A percentile compares a stretch with the other conserved stretches of the same genome.
These are phyloP conservation scores for Premnoplex brunnescens DNA, from an alignment of 2,797 vertebrate genomes.

Conservation along the genomic window DNA sequence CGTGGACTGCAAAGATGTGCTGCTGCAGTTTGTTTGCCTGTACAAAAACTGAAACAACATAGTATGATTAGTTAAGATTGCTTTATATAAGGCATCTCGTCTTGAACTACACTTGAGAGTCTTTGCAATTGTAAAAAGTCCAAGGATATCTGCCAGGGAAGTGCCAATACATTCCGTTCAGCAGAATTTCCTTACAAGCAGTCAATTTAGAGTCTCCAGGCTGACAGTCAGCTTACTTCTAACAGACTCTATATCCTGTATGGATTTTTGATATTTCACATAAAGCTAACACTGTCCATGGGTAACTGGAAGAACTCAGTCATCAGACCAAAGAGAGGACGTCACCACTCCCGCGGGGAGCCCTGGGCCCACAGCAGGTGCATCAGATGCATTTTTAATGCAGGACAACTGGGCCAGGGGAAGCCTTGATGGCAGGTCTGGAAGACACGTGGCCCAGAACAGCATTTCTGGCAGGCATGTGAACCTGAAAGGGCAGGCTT, in stretches of 20 bases:
- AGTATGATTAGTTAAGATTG: not conserved
- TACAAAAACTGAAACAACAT: slow-evolving; percentile 85
- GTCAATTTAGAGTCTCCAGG: slow-evolving; percentile 86
- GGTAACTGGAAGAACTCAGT: slow-evolving; percentile 48
- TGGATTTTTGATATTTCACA: slow-evolving; percentile 80
- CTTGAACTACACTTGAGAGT: not conserved
- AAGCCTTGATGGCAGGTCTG: slow-evolving; percentile 21
- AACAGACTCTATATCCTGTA: slow-evolving; percentile 83
- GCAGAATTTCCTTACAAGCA: slow-evolving; percentile 83
- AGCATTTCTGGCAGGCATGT: not conserved
- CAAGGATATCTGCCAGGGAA: slow-evolving; percentile 84
- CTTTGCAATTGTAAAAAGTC: slow-evolving; percentile 58
- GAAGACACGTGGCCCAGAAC: not conserved
- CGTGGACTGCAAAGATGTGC: slow-evolving; percentile 97
- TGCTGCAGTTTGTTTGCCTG: slow-evolving; percentile 98
- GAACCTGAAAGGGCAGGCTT: not conserved
- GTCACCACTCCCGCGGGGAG: not conserved
- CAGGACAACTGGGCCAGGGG: slow-evolving; percentile 52
- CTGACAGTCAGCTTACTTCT: slow-evolving; percentile 86
- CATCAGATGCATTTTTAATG: slow-evolving; percentile 64
- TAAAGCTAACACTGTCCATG: slow-evolving; percentile 43
- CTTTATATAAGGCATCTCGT: not conserved
- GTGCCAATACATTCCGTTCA: slow-evolving; percentile 77
- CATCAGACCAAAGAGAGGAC: slow-evolving; percentile 42
- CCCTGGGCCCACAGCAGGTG: slow-evolving; percentile 26